Conservation (phyloP, 2,797 vertebrate species). For the Gymnocypris eckloni region DNA sequence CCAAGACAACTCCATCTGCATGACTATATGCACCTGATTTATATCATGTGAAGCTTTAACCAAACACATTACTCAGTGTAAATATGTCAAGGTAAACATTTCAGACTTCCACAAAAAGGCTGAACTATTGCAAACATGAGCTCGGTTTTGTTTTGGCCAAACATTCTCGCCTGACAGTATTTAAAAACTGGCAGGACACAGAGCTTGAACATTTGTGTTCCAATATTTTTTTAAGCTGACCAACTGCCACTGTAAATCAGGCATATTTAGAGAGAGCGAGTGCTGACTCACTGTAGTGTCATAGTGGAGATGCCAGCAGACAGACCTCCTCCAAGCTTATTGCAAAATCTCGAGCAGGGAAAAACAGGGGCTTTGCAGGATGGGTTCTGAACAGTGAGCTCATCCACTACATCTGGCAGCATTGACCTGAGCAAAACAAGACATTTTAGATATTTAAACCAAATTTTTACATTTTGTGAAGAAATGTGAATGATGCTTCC, state of each 20-base stretch:
- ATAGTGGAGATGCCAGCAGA: constrained; percentile 78
- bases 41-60: constrained; percentile 79
- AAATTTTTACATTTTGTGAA: background rate
- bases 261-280: constrained; percentile 25
- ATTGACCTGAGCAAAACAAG: constrained; percentile 74
- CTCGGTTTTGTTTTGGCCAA: constrained; percentile 11
- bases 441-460: background rate
- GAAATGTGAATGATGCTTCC: background rate
- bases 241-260: constrained; percentile 30
- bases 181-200: constrained; percentile 11
- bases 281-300: constrained; percentile 76
- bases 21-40: constrained; percentile 69
- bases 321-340: constrained; percentile 80
- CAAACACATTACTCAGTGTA: constrained; percentile 4
- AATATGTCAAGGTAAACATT: constrained; percentile 4
- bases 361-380: constrained; percentile 75
- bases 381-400: constrained; percentile 73
- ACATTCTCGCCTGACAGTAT: background rate
- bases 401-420: constrained; percentile 80
- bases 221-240: background rate
- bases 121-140: constrained; percentile 19
- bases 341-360: constrained; percentile 82
- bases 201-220: too few species aligned
- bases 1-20: constrained; percentile 66
- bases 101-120: background rate